These are phyloP conservation scores for Uloborus plumipes DNA, from an alignment of 2,888 invertebrate species.

Conservation along the genomic window DNA sequence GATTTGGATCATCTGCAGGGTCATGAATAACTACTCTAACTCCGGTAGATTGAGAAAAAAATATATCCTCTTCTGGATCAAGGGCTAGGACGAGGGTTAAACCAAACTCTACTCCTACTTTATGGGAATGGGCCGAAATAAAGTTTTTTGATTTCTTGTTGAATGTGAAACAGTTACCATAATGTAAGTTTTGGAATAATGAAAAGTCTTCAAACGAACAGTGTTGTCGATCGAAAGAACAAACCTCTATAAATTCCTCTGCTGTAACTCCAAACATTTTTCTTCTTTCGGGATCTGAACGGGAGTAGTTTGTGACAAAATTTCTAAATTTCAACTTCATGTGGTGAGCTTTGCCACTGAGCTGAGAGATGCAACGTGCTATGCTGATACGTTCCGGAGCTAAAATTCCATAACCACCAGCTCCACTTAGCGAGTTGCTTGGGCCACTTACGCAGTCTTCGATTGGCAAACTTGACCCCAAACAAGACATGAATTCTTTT, in stretches of 20 bases:
- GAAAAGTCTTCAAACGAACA: neutral
- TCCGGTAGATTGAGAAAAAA: conserved; percentile 14
- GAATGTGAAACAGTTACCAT: conserved; percentile 1
- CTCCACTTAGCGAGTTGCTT: too few species aligned
- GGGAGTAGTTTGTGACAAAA: neutral
- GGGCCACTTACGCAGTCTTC: too few species aligned
- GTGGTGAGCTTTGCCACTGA: neutral
- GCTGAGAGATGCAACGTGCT: too few species aligned
- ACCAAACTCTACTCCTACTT: too few species aligned
- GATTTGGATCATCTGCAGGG: conserved; percentile 43
- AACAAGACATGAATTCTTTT: neutral
- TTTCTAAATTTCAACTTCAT: too few species aligned
- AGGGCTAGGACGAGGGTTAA: too few species aligned
- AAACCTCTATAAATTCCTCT: conserved; percentile 4
- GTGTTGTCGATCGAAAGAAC: neutral
- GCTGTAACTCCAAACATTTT: neutral
- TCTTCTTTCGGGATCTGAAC: neutral
- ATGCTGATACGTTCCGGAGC: too few species aligned
- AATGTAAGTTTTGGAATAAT: conserved; percentile 15
- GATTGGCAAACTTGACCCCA: too few species aligned
- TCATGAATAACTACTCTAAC: conserved; percentile 64
- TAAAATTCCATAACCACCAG: too few species aligned
- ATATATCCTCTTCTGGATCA: too few species aligned
- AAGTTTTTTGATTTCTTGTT: neutral
- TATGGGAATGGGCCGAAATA: too few species aligned